These are phyloP conservation scores for Pelecanus crispus DNA, from an alignment of 2,113 vertebrate species.

Conservation along the genomic window DNA sequence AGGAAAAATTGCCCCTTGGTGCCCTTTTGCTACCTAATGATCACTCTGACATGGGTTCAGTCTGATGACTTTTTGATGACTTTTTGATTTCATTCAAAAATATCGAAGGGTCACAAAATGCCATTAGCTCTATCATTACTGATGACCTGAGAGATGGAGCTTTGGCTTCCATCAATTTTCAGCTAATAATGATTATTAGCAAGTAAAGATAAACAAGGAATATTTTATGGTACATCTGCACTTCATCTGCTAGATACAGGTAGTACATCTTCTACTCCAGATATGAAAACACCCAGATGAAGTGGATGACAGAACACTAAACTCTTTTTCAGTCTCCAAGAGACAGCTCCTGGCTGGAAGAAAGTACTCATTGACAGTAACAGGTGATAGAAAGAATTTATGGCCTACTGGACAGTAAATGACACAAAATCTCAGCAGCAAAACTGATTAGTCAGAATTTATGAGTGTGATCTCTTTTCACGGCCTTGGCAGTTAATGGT, in stretches of 20 bases:
- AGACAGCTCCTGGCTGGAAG: background rate
- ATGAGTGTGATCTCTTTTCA: background rate
- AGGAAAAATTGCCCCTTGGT: background rate
- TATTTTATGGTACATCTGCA: background rate
- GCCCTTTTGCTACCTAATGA: background rate
- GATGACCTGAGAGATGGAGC: background rate
- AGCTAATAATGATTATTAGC: background rate
- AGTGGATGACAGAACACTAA: background rate
- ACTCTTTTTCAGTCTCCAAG: background rate
- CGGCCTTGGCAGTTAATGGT: background rate
- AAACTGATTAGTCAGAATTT: background rate
- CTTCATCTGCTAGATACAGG: background rate
- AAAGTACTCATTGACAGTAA: background rate
- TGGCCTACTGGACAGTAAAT: background rate
- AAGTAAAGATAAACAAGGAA: background rate
- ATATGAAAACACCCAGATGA: background rate
- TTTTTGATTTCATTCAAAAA: background rate
- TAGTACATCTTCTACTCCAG: background rate
- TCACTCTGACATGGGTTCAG: background rate
- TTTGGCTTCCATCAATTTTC: slow-evolving; percentile 7
- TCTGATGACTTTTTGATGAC: too few relatives aligned
- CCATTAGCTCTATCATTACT: background rate
- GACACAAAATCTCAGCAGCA: background rate
- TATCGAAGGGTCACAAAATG: background rate
- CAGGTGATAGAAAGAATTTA: background rate